Base-by-base conservation (phyloP, 2,888 invertebrate species). In the Nomada hirtipes region DNA sequence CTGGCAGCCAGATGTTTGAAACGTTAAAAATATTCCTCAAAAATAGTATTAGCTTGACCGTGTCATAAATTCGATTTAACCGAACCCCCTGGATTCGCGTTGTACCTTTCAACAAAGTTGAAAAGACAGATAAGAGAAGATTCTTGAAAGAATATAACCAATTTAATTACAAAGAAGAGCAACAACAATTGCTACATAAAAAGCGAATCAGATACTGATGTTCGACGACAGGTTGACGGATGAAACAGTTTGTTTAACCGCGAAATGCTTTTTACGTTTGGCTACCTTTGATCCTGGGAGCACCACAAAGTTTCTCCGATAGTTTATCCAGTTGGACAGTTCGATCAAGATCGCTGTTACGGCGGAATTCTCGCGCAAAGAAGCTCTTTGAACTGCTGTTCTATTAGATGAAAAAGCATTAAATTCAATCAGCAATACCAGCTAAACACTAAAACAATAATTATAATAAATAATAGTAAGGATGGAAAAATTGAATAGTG, bases 251-350 rank as follows among this genome's bases (percentile, higher is more conserved):
- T 72, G 55, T 52, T 61, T 63, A 72, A 79, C 52, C 57, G 57
- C 52, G 36, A 65, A 63, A 63, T 68, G 53, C 67, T 72, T 72
- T 72, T 79, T 71, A 57, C 36, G 47, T 36, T n/a, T 55, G 47
- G 42, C 42, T 52, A 57, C 18, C 60, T 71, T 61, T 61, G 57
- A 52, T 57, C 26, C 50, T 23, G n/a, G n/a, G 20, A 55, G 29
- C 50, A 59, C 50, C 29, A 15, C 20, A 52, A 80, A 79, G 63
- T 79, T 79, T 79, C 50, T 29, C 67, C 69, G 59, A 77, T 70
- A 79, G 78, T 78, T 79, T 63, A 70, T 69, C 44, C 67, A 57
- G 53, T 59, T 59, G 65, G 57, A 71, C 72, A 78, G 29, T 63
- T 68, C 55, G 63, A 80, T 80, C 80, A 64, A 59, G 61, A 72